Conservation (phyloP, 2,888 invertebrate species). For the Brachyptera risi region DNA sequence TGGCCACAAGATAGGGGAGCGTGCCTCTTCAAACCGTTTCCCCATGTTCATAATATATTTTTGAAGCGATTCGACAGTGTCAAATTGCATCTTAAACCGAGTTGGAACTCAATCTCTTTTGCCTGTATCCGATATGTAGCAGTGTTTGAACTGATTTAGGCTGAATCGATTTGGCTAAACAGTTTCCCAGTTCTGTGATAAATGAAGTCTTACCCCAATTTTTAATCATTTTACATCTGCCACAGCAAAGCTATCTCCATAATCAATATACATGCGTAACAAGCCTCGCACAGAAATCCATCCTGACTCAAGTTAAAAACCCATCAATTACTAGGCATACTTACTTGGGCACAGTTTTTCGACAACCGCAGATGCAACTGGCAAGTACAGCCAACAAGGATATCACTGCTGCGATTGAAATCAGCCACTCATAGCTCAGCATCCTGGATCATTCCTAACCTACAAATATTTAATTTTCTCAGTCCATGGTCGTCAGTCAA, state of each 20-base stretch:
- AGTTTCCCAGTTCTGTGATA: too few species aligned
- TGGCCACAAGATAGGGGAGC: too few species aligned
- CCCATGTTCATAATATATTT: too few species aligned
- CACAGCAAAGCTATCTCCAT: neutral
- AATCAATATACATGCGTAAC: neutral
- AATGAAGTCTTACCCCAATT: too few species aligned
- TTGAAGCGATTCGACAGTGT: too few species aligned
- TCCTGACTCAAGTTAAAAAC: neutral
- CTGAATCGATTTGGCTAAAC: too few species aligned
- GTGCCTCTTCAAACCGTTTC: too few species aligned
- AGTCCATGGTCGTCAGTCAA: too few species aligned
- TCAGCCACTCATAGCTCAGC: conserved; percentile 41
- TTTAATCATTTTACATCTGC: neutral
- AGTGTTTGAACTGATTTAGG: too few species aligned
- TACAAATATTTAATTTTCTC: neutral
- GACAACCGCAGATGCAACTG: conserved; percentile 70
- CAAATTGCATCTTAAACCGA: neutral
- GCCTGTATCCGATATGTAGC: too few species aligned
- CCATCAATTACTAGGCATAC: conserved; percentile 37
- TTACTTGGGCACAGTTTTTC: conserved; percentile 71
- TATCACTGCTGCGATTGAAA: conserved; percentile 35
- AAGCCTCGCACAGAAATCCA: neutral
- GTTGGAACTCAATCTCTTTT: neutral
- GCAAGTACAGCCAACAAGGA: conserved; percentile 54
- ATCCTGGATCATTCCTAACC: conserved; percentile 19